Conservation (phyloP, 1,140 invertebrate genomes). For the Panulirus ornatus region DNA sequence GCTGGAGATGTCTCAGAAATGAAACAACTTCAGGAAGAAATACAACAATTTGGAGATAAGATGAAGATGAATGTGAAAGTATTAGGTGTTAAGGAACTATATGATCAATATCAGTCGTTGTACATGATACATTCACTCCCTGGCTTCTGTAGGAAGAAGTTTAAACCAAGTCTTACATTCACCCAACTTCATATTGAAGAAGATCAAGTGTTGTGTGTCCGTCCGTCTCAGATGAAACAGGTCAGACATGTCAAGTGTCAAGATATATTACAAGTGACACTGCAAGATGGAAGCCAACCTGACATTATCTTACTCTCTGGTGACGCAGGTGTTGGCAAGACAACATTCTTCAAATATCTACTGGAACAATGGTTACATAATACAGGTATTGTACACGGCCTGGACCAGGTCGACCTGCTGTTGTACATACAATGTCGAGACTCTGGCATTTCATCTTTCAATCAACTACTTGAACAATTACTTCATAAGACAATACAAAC, state of each 20-base stretch:
- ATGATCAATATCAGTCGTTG: background rate
- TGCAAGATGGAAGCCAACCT: background rate
- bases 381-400: no score
- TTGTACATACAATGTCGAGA: no score
- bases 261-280: background rate
- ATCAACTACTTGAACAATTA: no score
- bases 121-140: background rate
- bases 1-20: no score
- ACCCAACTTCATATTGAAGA: background rate
- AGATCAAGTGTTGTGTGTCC: background rate
- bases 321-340: no score
- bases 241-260: background rate
- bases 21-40: background rate
- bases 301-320: no score
- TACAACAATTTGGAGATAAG: background rate
- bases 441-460: no score
- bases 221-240: background rate
- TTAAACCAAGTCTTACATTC: background rate
- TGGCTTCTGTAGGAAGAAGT: background rate
- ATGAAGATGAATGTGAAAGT: background rate
- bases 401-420: no score
- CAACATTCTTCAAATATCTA: no score
- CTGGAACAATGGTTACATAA: no score
- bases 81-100: background rate
- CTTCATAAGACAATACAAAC: no score